These are phyloP conservation scores for Gadopsis marmoratus DNA, from an alignment of 2,797 vertebrate species.

Conservation along the genomic window DNA sequence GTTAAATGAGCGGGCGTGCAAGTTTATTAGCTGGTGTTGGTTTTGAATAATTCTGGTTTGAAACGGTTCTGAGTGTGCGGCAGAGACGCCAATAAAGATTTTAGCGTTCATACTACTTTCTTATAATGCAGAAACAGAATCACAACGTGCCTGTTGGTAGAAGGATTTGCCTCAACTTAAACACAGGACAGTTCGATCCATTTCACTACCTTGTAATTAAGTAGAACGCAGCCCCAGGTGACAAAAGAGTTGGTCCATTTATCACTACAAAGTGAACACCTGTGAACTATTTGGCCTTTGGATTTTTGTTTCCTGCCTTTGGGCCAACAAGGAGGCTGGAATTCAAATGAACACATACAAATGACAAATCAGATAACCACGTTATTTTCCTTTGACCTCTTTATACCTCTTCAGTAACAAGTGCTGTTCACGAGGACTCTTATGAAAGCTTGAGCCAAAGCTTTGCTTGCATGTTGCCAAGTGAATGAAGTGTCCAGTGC, in stretches of 20 bases:
- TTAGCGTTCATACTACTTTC: slow-evolving; percentile 16
- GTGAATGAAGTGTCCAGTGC: slow-evolving; percentile 33
- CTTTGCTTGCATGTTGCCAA: slow-evolving; percentile 15
- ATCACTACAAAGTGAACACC: slow-evolving; percentile 36
- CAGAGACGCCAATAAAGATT: slow-evolving; percentile 22
- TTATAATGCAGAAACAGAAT: slow-evolving; percentile 24
- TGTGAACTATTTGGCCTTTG: slow-evolving; percentile 50
- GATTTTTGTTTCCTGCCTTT: slow-evolving; percentile 41
- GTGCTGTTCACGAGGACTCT: slow-evolving; percentile 14
- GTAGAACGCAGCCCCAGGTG: not conserved
- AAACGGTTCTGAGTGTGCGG: slow-evolving; percentile 20
- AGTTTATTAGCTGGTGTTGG: slow-evolving; percentile 82
- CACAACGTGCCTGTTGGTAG: not conserved
- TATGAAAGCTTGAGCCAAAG: slow-evolving; percentile 12
- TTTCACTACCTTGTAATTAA: slow-evolving; percentile 11
- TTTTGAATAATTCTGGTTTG: slow-evolving; percentile 48
- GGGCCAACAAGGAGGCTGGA: slow-evolving; percentile 23
- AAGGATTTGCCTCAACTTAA: slow-evolving; percentile 2
- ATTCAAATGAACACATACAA: slow-evolving; percentile 35
- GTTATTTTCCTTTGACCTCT: not conserved
- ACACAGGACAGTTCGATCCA: slow-evolving; percentile 8
- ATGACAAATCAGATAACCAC: slow-evolving; percentile 24
- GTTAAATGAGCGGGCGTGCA: slow-evolving; percentile 33
- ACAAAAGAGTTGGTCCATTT: slow-evolving; percentile 32
- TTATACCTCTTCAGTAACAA: slow-evolving; percentile 16